These are phyloP conservation scores for Trachops cirrhosus DNA, from an alignment of 2,797 vertebrate species.

Conservation along the genomic window DNA sequence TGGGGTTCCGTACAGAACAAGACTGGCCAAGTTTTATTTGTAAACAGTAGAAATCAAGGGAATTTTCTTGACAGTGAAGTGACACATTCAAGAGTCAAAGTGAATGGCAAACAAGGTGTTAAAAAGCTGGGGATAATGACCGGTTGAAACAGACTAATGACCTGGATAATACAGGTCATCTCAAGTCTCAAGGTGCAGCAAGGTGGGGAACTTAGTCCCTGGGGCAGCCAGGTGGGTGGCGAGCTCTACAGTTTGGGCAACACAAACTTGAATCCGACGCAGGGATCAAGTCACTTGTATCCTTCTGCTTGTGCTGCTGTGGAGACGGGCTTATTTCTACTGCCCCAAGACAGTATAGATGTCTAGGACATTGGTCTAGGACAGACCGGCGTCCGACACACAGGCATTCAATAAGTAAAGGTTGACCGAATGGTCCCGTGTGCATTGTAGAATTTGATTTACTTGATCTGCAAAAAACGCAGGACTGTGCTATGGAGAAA, in stretches of 20 bases:
- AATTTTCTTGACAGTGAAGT: constrained; percentile 53
- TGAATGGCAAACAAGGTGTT: constrained; percentile 41
- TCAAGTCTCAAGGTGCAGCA: neutral
- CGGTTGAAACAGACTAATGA: neutral
- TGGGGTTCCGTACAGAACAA: constrained; percentile 23
- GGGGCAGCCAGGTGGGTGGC: neutral
- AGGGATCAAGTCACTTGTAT: neutral
- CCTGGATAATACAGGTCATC: neutral
- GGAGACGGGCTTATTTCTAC: neutral
- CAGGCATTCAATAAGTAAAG: neutral
- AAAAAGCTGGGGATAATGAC: neutral
- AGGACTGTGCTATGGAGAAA: neutral
- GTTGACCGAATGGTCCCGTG: neutral
- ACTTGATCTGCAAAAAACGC: neutral
- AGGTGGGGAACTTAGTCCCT: neutral
- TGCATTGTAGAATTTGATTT: neutral
- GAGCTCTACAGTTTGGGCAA: neutral
- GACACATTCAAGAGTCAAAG: constrained; percentile 76
- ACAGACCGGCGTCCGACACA: neutral
- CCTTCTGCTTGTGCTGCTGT: neutral
- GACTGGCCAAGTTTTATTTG: constrained; percentile 57
- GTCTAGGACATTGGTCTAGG: too few relatives aligned
- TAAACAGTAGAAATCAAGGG: constrained; percentile 73
- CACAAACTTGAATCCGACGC: neutral
- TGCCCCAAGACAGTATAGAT: neutral